A percentile compares a stretch with the other conserved stretches of the same genome.
Conservation (phyloP, 2,113 vertebrate species). For the Scophthalmus maximus region DNA sequence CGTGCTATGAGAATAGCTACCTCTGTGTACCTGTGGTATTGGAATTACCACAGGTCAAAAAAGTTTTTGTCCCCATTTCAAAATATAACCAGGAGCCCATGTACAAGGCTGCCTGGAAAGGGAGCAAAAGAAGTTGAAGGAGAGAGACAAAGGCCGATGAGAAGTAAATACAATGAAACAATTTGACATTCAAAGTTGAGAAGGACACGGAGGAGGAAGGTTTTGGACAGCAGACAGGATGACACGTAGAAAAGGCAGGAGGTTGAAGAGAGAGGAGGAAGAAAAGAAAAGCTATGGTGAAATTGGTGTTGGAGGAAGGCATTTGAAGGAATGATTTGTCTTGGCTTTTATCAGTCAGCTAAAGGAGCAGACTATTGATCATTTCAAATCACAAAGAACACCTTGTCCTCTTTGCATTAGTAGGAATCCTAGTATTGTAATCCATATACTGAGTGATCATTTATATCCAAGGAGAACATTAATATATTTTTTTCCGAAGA, state of each 20-base stretch:
- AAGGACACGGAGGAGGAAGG: not conserved
- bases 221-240: not conserved
- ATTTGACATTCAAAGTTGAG: not conserved
- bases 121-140: not conserved
- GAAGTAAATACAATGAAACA: not conserved
- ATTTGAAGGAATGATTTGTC: slow-evolving; percentile 14
- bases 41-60: too few relatives aligned
- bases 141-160: not conserved
- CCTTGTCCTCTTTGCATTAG: slow-evolving; percentile 26
- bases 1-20: too few relatives aligned
- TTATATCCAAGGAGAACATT: not conserved
- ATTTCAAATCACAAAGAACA: slow-evolving; percentile 27
- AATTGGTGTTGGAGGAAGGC: not conserved
- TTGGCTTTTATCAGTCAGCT: slow-evolving; percentile 33
- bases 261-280: not conserved
- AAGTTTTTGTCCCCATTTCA: too few relatives aligned
- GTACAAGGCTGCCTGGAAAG: too few relatives aligned
- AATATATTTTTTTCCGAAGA: slow-evolving; percentile 4
- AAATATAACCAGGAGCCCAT: too few relatives aligned
- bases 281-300: too few relatives aligned
- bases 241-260: not conserved
- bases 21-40: too few relatives aligned
- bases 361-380: slow-evolving; percentile 31
- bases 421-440: not conserved
- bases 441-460: not conserved